Conservation (phyloP, 2,113 vertebrate species). For the Danio rerio region DNA sequence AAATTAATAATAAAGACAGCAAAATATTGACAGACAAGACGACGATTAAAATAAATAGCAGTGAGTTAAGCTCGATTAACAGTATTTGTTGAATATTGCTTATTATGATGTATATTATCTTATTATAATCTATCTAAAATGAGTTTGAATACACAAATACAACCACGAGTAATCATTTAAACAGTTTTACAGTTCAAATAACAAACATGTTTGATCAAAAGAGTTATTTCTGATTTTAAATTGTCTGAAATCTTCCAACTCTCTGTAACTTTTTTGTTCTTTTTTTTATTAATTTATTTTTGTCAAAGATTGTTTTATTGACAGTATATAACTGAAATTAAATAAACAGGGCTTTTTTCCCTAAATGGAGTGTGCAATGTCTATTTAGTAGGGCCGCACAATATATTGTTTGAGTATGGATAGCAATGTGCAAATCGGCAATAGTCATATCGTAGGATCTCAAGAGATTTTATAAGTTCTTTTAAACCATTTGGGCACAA, state of each 20-base stretch:
- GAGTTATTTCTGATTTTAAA: background rate
- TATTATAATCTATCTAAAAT: too few relatives aligned
- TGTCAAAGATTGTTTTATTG: background rate
- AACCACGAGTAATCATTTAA: background rate
- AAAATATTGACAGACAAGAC: background rate
- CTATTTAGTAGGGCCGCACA: too few relatives aligned
- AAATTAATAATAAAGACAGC: background rate
- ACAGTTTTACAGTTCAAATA: background rate
- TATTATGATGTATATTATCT: too few relatives aligned
- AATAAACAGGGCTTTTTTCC: too few relatives aligned
- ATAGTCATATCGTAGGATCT: too few relatives aligned
- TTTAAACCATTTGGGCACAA: too few relatives aligned
- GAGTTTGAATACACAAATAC: too few relatives aligned
- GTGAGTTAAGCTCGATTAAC: background rate
- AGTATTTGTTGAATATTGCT: background rate
- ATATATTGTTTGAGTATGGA: too few relatives aligned
- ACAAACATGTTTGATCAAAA: background rate
- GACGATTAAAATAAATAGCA: background rate
- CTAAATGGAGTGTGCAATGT: too few relatives aligned
- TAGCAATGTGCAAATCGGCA: too few relatives aligned
- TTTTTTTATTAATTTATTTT: background rate
- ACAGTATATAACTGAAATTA: too few relatives aligned
- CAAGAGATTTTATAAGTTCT: too few relatives aligned
- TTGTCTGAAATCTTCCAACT: background rate
- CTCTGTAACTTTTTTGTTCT: background rate